Conservation (phyloP, 2,797 vertebrate genomes). For the Bradypodion ventrale region DNA sequence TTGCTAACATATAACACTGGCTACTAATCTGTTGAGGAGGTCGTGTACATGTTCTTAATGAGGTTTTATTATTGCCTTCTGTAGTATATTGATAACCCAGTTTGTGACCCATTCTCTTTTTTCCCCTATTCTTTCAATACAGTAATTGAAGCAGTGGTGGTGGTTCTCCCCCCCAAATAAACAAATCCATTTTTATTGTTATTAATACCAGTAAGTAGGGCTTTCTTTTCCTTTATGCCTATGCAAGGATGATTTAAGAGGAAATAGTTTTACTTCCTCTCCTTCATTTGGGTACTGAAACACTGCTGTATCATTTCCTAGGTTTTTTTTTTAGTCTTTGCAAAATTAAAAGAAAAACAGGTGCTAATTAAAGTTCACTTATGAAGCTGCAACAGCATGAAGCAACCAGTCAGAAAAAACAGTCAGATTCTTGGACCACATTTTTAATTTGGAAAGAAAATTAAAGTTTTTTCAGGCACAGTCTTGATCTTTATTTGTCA, state of each 20-base stretch:
- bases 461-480: constrained; percentile 58
- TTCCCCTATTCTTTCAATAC: constrained; percentile 64
- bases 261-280: constrained; percentile 63
- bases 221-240: constrained; percentile 46
- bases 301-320: constrained; percentile 64
- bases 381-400: constrained; percentile 39
- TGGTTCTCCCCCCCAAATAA: constrained; percentile 29
- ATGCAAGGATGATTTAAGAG: constrained; percentile 69
- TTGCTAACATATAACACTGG: constrained; percentile 59
- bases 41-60: constrained; percentile 65
- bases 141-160: constrained; percentile 57
- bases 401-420: constrained; percentile 39
- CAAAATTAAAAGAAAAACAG: constrained; percentile 62
- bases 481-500: constrained; percentile 53
- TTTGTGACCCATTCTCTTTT: constrained; percentile 68
- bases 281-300: constrained; percentile 70
- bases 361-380: constrained; percentile 59
- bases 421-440: not conserved
- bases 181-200: constrained; percentile 46
- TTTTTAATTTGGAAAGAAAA: constrained; percentile 56
- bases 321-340: constrained; percentile 60
- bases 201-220: constrained; percentile 57
- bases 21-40: constrained; percentile 72
- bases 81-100: constrained; percentile 73
- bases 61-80: constrained; percentile 72